Evolutionary conservation across 2,113 vertebrate species (phyloP).

Genomic region (Monarcha castaneiventris): DNA sequence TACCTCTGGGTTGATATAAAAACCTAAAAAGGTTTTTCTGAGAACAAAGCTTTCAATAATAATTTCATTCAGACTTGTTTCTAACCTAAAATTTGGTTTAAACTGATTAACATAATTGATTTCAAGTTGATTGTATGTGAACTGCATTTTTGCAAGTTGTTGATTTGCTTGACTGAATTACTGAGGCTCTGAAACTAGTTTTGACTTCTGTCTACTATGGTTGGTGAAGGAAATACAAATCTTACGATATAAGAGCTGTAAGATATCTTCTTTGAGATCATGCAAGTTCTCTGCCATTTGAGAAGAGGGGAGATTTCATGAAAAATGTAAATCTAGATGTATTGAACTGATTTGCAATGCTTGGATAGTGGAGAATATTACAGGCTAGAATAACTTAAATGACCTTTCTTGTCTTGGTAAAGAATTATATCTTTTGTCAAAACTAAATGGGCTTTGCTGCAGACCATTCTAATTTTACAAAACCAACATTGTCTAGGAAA

Average conservation of each 20-base stretch:
- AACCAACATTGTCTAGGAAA: not conserved
- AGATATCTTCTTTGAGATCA: not conserved
- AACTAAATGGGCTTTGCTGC: not conserved
- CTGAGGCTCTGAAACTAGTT: not conserved
- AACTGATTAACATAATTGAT: not conserved
- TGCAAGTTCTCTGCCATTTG: not conserved
- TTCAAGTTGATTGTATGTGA: not conserved
- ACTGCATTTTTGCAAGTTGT: not conserved
- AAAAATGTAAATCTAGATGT: not conserved
- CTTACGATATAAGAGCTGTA: not conserved
- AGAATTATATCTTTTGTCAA: not conserved
- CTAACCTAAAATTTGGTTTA: not conserved
- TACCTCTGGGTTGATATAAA: not conserved
- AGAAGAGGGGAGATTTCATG: not conserved
- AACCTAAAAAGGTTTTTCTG: not conserved
- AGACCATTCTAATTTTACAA: not conserved
- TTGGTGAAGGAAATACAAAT: not conserved
- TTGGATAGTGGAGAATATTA: not conserved
- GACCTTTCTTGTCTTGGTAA: not conserved
- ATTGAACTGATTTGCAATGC: not conserved
- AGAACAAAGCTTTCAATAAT: not conserved
- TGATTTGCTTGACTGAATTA: not conserved
- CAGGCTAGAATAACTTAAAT: not conserved
- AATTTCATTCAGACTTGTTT: not conserved
- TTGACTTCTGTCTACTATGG: not conserved